A percentile compares a stretch with the other conserved stretches of the same genome.
Evolutionary conservation across 2,797 vertebrate species (phyloP).

Genomic region (Alectoris magna): DNA sequence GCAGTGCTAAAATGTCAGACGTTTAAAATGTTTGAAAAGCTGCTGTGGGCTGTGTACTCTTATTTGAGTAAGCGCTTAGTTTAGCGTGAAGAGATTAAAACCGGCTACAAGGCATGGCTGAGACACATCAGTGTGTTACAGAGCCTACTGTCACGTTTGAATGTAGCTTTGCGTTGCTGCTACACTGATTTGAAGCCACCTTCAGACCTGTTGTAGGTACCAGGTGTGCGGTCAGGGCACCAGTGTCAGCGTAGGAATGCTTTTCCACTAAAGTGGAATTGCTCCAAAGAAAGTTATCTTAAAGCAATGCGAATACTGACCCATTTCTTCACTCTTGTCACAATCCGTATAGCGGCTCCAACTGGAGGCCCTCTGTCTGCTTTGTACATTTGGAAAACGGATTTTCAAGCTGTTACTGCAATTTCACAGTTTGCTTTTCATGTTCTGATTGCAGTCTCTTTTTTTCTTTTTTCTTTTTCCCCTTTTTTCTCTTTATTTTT

Average conservation of each 20-base stretch:
- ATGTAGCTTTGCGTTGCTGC: constrained; percentile 3
- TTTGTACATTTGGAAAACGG: neutral
- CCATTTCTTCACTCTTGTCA: neutral
- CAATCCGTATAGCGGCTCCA: neutral
- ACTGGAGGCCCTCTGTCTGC: neutral
- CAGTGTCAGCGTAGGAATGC: neutral
- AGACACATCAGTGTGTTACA: neutral
- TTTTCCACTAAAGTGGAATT: neutral
- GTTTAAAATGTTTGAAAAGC: neutral
- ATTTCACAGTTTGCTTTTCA: constrained; percentile 10
- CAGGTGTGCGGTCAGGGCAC: neutral
- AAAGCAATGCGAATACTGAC: constrained; percentile 1
- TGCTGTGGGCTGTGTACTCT: neutral
- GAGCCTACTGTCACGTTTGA: neutral
- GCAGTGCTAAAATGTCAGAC: no score
- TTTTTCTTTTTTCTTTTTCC: accelerated
- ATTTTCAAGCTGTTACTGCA: constrained; percentile 8
- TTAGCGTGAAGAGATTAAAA: neutral
- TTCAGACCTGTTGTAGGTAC: constrained; percentile 3
- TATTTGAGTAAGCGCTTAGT: neutral
- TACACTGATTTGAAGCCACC: neutral
- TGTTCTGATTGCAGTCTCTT: neutral
- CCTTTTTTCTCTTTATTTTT: neutral
- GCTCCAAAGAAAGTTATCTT: neutral
- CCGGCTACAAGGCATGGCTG: neutral